A percentile compares a stretch with the other conserved stretches of the same genome.
phyloP scores from a whole-genome alignment of 2,113 vertebrate species.

The Lamprotornis superbus region DNA sequence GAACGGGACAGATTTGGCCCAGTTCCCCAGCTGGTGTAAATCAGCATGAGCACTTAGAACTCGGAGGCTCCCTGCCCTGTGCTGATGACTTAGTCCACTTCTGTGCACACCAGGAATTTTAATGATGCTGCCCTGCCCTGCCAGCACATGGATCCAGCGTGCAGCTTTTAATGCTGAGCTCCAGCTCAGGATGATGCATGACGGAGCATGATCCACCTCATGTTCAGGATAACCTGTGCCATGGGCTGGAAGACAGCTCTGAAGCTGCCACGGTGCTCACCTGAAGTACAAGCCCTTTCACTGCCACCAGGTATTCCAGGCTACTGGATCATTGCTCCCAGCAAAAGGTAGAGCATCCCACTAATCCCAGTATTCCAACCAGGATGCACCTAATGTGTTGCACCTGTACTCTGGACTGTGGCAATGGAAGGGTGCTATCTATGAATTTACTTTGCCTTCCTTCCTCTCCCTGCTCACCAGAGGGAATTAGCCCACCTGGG shows the following conservation, averaged over 20 bases:
- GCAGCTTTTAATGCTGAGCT: background rate
- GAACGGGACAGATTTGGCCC: constrained; percentile 40
- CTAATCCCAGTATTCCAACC: background rate
- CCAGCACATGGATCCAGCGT: fast-evolving
- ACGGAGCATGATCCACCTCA: background rate
- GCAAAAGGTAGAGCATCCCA: background rate
- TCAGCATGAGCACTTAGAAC: background rate
- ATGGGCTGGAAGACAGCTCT: background rate
- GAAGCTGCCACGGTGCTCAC: background rate
- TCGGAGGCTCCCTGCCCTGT: constrained; percentile 4
- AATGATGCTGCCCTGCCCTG: background rate
- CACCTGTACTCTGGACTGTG: background rate
- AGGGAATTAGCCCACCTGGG: background rate
- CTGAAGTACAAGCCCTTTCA: background rate
- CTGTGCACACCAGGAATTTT: background rate
- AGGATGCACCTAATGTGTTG: background rate
- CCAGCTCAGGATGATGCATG: background rate
- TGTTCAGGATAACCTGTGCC: fast-evolving
- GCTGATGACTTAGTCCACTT: constrained; percentile 6
- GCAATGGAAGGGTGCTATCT: background rate
- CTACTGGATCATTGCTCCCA: background rate
- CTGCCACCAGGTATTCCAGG: background rate
- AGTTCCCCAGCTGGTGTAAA: constrained; percentile 30
- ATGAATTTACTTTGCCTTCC: background rate
- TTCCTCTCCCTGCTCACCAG: background rate